phyloP scores from a whole-genome alignment of 2,113 vertebrate species.

The Proterorhinus semilunaris region DNA sequence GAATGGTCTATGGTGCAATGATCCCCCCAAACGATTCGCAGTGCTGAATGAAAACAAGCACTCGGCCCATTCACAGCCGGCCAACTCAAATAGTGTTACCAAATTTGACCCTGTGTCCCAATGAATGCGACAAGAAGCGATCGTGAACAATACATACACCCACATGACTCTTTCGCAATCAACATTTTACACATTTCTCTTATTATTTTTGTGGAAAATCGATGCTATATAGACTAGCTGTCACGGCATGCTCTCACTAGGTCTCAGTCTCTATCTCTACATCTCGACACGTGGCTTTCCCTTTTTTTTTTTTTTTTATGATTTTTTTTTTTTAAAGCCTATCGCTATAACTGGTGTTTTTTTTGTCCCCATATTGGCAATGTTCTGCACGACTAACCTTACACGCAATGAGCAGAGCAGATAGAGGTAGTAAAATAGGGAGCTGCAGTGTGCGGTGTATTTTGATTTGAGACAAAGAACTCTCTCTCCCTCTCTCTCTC shows the following conservation, averaged over 20 bases:
- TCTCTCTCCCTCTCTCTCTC: conserved; percentile 12
- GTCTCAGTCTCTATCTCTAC: conserved; percentile 11
- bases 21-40: neutral
- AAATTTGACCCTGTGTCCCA: neutral
- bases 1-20: neutral
- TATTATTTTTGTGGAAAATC: conserved; percentile 7
- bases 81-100: neutral
- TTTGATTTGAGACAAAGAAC: conserved; percentile 54
- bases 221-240: neutral
- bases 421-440: conserved; percentile 27
- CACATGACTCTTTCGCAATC: neutral
- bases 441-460: conserved; percentile 44
- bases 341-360: conserved; percentile 29
- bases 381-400: conserved; percentile 29
- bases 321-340: too few species aligned
- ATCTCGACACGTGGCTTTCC: conserved; percentile 42
- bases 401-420: conserved; percentile 22
- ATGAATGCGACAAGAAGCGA: neutral
- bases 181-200: neutral
- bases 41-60: neutral
- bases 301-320: too few species aligned
- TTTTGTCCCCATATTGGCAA: conserved; percentile 23
- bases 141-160: neutral
- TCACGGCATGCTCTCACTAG: conserved; percentile 12
- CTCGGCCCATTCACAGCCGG: neutral